Evolutionary conservation across 1,140 invertebrate species (phyloP).

Genomic region (Hypsibius dujardini): DNA sequence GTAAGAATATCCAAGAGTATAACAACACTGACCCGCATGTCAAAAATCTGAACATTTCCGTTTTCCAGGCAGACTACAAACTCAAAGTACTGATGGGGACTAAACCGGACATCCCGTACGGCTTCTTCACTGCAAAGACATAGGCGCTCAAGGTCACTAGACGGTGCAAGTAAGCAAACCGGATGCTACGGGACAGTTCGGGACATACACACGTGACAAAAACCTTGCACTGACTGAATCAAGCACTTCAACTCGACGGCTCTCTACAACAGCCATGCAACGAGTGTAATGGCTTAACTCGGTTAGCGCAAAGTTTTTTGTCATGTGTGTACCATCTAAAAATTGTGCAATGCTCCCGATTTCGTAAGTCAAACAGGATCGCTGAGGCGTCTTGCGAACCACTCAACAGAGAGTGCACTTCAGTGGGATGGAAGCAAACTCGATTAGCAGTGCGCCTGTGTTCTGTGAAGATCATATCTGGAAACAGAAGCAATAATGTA

Average conservation of each 20-base stretch:
- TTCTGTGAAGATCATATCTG: slow-evolving; percentile 55
- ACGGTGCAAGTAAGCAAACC: neutral
- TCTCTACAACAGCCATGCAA: neutral
- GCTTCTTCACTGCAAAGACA: slow-evolving; percentile 49
- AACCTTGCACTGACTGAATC: too few species aligned
- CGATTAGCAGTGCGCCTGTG: slow-evolving; percentile 83
- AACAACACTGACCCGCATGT: slow-evolving; percentile 42
- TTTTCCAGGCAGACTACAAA: slow-evolving; percentile 89
- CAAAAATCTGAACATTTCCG: slow-evolving; percentile 85
- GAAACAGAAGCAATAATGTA: too few species aligned
- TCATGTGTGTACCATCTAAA: slow-evolving; percentile 42
- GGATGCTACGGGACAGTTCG: neutral
- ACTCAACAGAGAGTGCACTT: slow-evolving; percentile 65
- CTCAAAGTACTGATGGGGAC: slow-evolving; percentile 56
- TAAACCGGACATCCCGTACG: slow-evolving; percentile 84
- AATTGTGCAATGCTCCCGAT: slow-evolving; percentile 59
- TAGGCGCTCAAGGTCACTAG: neutral
- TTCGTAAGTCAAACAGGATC: slow-evolving; percentile 78
- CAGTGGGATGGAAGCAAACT: slow-evolving; percentile 57
- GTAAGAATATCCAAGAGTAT: neutral
- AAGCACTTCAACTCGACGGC: neutral
- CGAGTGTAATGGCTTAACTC: neutral
- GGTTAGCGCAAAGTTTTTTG: too few species aligned
- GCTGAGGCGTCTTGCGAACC: slow-evolving; percentile 92
- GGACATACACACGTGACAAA: too few species aligned